Conservation (phyloP, 2,888 invertebrate species). For the Sphinx pinastri region DNA sequence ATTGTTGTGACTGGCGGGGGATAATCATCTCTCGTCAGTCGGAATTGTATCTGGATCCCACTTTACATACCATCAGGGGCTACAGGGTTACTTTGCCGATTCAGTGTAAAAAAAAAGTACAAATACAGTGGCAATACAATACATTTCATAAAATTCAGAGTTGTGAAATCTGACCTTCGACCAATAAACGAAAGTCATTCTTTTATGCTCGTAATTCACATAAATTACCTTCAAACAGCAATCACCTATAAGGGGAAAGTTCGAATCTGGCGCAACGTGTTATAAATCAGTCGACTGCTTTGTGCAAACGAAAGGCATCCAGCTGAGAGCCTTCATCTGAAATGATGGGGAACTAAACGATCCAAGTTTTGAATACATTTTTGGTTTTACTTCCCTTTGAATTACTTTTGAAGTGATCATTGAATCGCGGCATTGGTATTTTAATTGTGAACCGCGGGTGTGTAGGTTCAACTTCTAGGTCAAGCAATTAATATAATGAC, state of each 20-base stretch:
- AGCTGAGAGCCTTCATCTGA: conserved; percentile 10
- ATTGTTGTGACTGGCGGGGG: no score
- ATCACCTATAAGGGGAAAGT: conserved; percentile 17
- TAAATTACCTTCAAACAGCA: conserved; percentile 20
- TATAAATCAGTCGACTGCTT: conserved; percentile 14
- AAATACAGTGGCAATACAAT: no score
- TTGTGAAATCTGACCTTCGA: background rate
- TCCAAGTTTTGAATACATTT: background rate
- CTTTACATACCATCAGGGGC: no score
- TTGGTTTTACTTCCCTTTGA: background rate
- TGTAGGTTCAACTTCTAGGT: background rate
- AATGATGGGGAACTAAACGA: background rate
- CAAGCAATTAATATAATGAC: background rate
- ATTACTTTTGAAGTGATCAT: background rate
- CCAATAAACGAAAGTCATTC: background rate
- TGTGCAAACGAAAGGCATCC: conserved; percentile 21
- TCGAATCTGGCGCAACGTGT: conserved; percentile 15
- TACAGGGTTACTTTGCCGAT: no score
- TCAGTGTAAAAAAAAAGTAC: background rate
- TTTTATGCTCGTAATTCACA: conserved; percentile 5
- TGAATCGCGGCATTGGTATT: background rate
- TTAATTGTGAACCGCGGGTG: no score
- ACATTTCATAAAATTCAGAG: background rate
- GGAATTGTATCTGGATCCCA: no score
- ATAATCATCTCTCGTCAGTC: no score